Base-by-base conservation (phyloP, 2,113 vertebrate genomes). In the Todiramphus saurophagus region DNA sequence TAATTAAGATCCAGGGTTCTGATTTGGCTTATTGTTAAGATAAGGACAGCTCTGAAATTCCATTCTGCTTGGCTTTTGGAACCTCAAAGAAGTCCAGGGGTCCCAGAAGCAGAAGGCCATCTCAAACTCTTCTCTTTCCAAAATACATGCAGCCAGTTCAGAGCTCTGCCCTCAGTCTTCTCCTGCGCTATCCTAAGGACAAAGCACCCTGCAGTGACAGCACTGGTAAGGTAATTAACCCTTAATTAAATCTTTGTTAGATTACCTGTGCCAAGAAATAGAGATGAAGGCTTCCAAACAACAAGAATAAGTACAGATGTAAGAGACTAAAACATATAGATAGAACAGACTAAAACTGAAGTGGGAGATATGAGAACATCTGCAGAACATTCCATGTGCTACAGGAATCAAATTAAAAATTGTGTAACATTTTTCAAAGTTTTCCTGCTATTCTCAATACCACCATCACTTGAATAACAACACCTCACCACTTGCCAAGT, bases 1-100 rank as follows among this genome's bases (percentile, higher is more conserved):
- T 96, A 93, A 96, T 96, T 95, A 93, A 92, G 92, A 92, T 95
- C 56, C 41, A 4, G 4, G 33, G 24, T 83, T 87, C 83, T 87
- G 90, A 94, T 94, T 75, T 93, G 56, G 18, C 15, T 84, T 84
- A 66, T 89, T 92, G 79, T 93, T 89, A 75, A 81, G 73, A 82
- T 46, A 89, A 63, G 88, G 51, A 44, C 18, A 87, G 66, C 88
- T 93, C 76, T 70, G 76, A 92, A 93, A 86, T 70, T 55, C 82
- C 31, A 60, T 37, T 82, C 83, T 69, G n/a, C 60, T 87, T 68
- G 69, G 75, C 67, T 93, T 91, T 58, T 44, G 66, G 76, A 83
- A 83, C 53, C 48, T 83, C 73, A 39, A 3, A 67, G 84, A 73
- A 75, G 83, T 68, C 87, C 79, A 94, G 53, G 69, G 69, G 64